A percentile compares a stretch with the other conserved stretches of the same genome.
These are phyloP conservation scores for Alloplasta piceator DNA, from an alignment of 2,888 invertebrate species.

Conservation along the genomic window DNA sequence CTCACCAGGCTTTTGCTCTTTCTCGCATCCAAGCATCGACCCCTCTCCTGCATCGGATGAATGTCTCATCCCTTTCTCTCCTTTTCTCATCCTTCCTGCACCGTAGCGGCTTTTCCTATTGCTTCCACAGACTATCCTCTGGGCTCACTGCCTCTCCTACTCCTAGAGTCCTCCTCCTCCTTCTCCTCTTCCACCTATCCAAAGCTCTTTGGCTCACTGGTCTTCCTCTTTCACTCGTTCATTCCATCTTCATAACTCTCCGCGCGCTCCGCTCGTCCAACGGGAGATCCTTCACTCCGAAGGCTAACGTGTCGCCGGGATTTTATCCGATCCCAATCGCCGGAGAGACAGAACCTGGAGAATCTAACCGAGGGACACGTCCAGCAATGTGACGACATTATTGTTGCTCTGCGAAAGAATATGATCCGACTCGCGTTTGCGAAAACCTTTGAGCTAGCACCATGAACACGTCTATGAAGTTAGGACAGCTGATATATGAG, in stretches of 20 bases:
- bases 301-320: slow-evolving; percentile 20
- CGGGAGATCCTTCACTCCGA: slow-evolving; percentile 38
- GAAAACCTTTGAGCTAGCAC: no score
- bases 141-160: slow-evolving; percentile 31
- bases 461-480: no score
- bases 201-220: slow-evolving; percentile 65
- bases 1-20: slow-evolving; percentile 64
- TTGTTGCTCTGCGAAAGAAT: no score
- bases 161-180: background rate
- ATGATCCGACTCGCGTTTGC: no score
- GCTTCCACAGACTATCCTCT: slow-evolving; percentile 18
- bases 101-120: slow-evolving; percentile 62
- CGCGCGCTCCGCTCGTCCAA: slow-evolving; percentile 29
- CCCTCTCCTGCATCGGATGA: slow-evolving; percentile 77
- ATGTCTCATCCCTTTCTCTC: slow-evolving; percentile 75
- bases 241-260: slow-evolving; percentile 53
- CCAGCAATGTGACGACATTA: no score
- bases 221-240: slow-evolving; percentile 51
- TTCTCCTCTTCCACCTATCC: slow-evolving; percentile 52
- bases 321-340: slow-evolving; percentile 31
- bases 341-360: no score
- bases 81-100: slow-evolving; percentile 66
- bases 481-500: no score
- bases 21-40: slow-evolving; percentile 48
- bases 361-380: no score